Evolutionary conservation across 1,140 invertebrate genomes (phyloP), one percentile per base, ranked within the genome.

Genomic region (Drosophila mauritiana): DNA sequence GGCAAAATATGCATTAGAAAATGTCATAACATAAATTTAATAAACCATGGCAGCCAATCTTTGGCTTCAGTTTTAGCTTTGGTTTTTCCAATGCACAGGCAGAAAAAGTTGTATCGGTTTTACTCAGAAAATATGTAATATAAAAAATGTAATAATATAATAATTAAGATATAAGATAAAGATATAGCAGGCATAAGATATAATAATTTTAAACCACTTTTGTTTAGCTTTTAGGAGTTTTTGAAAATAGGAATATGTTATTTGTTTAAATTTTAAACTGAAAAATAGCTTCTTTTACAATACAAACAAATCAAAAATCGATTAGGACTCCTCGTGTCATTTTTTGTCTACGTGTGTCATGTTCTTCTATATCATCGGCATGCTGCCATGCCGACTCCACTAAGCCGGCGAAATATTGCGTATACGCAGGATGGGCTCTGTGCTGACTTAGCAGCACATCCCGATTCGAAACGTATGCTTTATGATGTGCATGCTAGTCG

Each of bases 21-120:
- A 89, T 89, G 70, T 77, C 78, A 80, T 89, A 89, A 83, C 80
- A 88, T 89, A 88, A 88, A 88, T 88, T 88, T 88, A 88, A 88
- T 88, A 83, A 88, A 82, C 65, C 84, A 68, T 79, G 74, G 67
- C 80, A 70, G 79, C 53, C 78, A 82, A 82, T 88, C 74, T 82
- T 53, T 54, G 55, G 67, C 67, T 54, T 45, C 13, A 61, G 27
- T 49, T 59, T 62, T 20, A 36, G 46, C 36, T 11, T 42, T 62
- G 59, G 12, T 31, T 65, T 59, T 39, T 7, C 25, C 8, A 11
- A 8, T 64, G 3, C 64, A 68, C 64, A 36, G 54, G 0, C 4
- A 40, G 58, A 58, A 62, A 62, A 55, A 43, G 6, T 40, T 3
- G 25, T 12, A 55, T 5, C 25, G n/a, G 5, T 40, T 8, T 20